A percentile compares a stretch with the other conserved stretches of the same genome.
Evolutionary conservation across 2,113 vertebrate species (phyloP).

Genomic region (Vombatus ursinus): DNA sequence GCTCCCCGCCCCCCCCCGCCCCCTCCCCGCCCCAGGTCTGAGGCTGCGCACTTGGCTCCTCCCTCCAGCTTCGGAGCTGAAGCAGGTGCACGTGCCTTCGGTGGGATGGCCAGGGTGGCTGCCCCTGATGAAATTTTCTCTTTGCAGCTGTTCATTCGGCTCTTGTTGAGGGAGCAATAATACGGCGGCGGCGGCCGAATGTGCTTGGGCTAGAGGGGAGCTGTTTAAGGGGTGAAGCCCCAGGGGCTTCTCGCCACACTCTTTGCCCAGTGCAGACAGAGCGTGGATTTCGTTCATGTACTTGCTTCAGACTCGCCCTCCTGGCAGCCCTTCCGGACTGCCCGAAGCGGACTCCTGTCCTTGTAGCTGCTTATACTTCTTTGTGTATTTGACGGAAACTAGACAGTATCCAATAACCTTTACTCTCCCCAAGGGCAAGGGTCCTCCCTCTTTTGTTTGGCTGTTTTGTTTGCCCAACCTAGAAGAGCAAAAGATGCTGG

Average conservation of each 20-base stretch:
- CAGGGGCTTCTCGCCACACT: too few relatives aligned
- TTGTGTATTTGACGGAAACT: background rate
- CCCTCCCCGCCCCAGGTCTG: background rate
- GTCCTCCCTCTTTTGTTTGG: too few relatives aligned
- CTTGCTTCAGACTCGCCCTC: background rate
- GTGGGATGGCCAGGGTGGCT: conserved; percentile 61
- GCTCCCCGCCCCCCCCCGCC: background rate
- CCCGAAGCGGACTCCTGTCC: background rate
- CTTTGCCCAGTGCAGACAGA: background rate
- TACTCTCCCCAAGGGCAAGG: too few relatives aligned
- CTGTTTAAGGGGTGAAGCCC: background rate
- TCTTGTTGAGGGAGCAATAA: conserved; percentile 59
- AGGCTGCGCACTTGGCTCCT: too few relatives aligned
- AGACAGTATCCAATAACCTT: background rate
- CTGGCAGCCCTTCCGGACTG: background rate
- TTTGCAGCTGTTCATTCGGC: background rate
- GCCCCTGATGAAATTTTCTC: rapidly evolving
- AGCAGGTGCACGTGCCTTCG: background rate
- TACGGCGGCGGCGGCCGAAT: conserved; percentile 75
- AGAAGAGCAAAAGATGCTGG: too few relatives aligned
- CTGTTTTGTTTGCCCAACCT: too few relatives aligned
- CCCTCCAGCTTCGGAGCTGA: too few relatives aligned
- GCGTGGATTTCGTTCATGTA: background rate
- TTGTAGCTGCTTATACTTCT: too few relatives aligned
- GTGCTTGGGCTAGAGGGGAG: background rate